These are phyloP conservation scores for Polydesmus complanatus DNA, from an alignment of 2,888 invertebrate genomes.

Conservation along the genomic window DNA sequence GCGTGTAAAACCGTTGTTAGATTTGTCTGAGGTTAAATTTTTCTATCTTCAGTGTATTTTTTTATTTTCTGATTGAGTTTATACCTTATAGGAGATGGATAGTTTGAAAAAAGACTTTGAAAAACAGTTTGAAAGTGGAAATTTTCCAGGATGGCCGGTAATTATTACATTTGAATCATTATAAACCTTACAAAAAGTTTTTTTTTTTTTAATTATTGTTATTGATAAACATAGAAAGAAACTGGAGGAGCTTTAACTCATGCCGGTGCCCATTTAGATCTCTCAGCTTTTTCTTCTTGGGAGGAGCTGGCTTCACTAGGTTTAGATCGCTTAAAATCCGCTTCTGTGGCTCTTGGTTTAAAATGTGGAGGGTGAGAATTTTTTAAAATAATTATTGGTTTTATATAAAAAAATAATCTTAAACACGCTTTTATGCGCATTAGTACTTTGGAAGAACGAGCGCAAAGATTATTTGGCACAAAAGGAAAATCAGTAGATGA, in stretches of 20 bases:
- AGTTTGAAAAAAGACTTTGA: constrained; percentile 65
- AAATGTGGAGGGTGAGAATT: constrained; percentile 79
- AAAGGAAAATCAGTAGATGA: constrained; percentile 76
- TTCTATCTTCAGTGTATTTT: no score
- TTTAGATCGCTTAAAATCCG: constrained; percentile 90
- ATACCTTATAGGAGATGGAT: constrained; percentile 46
- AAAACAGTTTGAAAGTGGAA: constrained; percentile 72
- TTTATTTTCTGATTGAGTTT: background rate
- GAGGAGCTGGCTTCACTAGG: constrained; percentile 94
- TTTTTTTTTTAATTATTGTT: constrained; percentile 1
- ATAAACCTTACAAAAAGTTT: background rate
- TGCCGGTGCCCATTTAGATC: constrained; percentile 88
- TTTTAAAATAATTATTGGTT: constrained; percentile 2
- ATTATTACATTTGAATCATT: constrained; percentile 24
- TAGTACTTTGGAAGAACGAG: constrained; percentile 86
- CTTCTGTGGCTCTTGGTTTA: constrained; percentile 84
- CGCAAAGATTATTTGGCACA: constrained; percentile 86
- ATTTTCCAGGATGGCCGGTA: constrained; percentile 88
- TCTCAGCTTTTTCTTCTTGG: constrained; percentile 95
- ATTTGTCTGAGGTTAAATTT: constrained; percentile 52
- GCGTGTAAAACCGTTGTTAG: constrained; percentile 71
- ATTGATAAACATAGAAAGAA: constrained; percentile 56
- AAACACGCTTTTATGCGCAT: constrained; percentile 20
- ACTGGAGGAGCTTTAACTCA: constrained; percentile 70
- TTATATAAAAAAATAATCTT: constrained; percentile 3